Base-by-base conservation (phyloP, 2,888 invertebrate species). In the Caenorhabditis sp. region DNA sequence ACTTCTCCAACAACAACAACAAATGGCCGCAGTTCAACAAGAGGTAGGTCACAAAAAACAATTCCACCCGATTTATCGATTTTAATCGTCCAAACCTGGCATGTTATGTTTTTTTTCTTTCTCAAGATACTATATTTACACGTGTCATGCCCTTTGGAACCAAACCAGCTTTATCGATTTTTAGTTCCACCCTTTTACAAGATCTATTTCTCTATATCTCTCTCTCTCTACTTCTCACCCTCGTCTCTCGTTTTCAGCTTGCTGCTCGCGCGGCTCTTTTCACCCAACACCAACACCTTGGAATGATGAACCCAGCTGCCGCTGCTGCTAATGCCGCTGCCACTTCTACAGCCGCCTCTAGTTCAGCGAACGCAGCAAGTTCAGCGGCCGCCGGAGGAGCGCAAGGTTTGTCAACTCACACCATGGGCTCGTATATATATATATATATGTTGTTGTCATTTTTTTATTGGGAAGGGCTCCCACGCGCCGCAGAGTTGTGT, bases 241-340 rank as follows among this genome's bases (percentile, higher is more conserved):
- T 31, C 21, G 36, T 36, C 23, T 36, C 21, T 36, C 36, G 20
- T 38, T 27, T 65, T 70, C 65, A 70, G 65, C 67, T 71, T 59
- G 65, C 60, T 56, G 66, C 70, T 50, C 70, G 70, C 58, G 70
- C 66, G 38, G 70, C 70, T 25, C 65, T 66, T 38, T 61, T 65
- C 65, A 66, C 59, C 27, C 63, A 67, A 38, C 63, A 67, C 52
- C 52, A 52, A 20, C 52, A 23, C n/a, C 53, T 53, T 5, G 53
- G 23, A 21, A n/a, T 53, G 10, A 21, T 23, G 1, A n/a, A 23
- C 23, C 53, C 20, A 1, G 3, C 38, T 20, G 26, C 31, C 36
- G 14, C 63, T 54, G 25, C 17, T 27, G 17, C 54, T 17, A 10
- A 26, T 36, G 27, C 63, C n/a, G 10, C 21, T 8, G 7, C 52